These are phyloP conservation scores for Leistus spinibarbis DNA, from an alignment of 2,888 invertebrate genomes.

Conservation along the genomic window DNA sequence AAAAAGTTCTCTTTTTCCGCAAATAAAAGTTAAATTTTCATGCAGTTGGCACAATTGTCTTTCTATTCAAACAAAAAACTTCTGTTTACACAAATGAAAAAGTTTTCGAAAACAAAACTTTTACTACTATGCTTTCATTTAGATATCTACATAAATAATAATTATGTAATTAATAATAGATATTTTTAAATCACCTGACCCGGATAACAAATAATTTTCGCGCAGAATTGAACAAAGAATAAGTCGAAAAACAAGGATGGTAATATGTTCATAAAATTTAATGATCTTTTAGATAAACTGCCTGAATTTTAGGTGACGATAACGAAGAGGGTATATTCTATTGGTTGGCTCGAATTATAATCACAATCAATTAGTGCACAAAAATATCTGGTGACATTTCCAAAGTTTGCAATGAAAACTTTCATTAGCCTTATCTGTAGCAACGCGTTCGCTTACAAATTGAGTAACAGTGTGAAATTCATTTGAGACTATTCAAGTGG, in stretches of 20 bases:
- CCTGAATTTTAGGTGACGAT: background rate
- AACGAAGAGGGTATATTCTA: background rate
- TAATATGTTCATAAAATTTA: background rate
- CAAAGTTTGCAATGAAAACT: slow-evolving; percentile 11
- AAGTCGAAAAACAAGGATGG: too few species aligned
- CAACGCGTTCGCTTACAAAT: slow-evolving; percentile 21
- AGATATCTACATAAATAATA: background rate
- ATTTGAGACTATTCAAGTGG: slow-evolving; percentile 28
- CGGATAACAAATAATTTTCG: too few species aligned
- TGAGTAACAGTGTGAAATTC: slow-evolving; percentile 23
- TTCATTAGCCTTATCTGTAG: slow-evolving; percentile 32
- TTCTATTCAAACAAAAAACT: background rate
- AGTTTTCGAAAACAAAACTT: too few species aligned
- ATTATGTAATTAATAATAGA: background rate
- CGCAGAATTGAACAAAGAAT: too few species aligned
- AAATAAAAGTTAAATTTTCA: background rate
- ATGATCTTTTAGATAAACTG: too few species aligned
- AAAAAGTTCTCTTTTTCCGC: slow-evolving; percentile 4
- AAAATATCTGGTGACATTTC: background rate
- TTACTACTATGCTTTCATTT: too few species aligned
- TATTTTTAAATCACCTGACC: background rate
- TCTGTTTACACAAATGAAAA: background rate
- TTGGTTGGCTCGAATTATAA: background rate
- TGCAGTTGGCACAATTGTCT: background rate
- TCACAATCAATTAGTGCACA: background rate